Evolutionary conservation across 2,797 vertebrate genomes (phyloP).

Genomic region (Acestrorhynchus altus): DNA sequence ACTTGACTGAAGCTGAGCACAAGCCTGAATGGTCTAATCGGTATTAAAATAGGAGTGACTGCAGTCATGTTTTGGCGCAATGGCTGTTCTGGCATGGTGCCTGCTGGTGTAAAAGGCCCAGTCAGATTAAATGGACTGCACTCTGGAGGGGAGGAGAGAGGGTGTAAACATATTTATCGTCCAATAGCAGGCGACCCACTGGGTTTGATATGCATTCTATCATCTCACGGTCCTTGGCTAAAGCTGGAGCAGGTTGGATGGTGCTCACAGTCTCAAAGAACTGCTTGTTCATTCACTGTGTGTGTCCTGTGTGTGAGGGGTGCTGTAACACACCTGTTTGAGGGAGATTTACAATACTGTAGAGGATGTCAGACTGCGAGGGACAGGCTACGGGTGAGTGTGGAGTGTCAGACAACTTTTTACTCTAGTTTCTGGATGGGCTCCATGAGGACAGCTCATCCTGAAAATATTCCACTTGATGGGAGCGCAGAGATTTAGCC

Average conservation of each 20-base stretch:
- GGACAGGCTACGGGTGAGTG: slow-evolving; percentile 90
- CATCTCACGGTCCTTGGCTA: slow-evolving; percentile 76
- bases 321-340: slow-evolving; percentile 40
- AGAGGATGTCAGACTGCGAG: slow-evolving; percentile 94
- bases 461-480: slow-evolving; percentile 67
- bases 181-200: slow-evolving; percentile 84
- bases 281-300: slow-evolving; percentile 29
- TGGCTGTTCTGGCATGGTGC: slow-evolving; percentile 39
- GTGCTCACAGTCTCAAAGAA: slow-evolving; percentile 62
- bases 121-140: slow-evolving; percentile 60
- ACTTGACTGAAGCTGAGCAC: not conserved
- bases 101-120: slow-evolving; percentile 46
- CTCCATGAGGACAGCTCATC: slow-evolving; percentile 67
- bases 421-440: slow-evolving; percentile 54
- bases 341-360: slow-evolving; percentile 47
- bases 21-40: slow-evolving; percentile 30
- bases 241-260: slow-evolving; percentile 68
- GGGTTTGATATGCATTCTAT: slow-evolving; percentile 80
- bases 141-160: slow-evolving; percentile 78
- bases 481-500: slow-evolving; percentile 66
- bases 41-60: slow-evolving; percentile 49
- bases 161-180: slow-evolving; percentile 90
- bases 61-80: slow-evolving; percentile 43
- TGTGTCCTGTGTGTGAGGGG: slow-evolving; percentile 46
- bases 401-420: slow-evolving; percentile 50